phyloP scores from a whole-genome alignment of 1,140 invertebrate species.

The Diachasmimorpha longicaudata region DNA sequence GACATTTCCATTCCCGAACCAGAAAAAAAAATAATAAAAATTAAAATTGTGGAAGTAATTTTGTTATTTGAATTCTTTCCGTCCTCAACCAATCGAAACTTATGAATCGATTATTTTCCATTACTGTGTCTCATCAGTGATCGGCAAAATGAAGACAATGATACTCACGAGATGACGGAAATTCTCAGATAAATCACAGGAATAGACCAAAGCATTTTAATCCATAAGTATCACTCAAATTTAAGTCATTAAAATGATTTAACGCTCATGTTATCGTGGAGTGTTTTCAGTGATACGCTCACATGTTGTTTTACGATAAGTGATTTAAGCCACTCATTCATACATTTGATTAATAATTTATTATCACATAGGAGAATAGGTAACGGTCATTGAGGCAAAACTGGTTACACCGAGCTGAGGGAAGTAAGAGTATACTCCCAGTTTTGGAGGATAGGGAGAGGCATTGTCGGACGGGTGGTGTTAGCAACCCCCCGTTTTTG shows the following conservation, averaged over 20 bases:
- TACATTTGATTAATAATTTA: not conserved
- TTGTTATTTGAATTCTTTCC: too few relatives aligned
- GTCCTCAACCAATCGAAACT: too few relatives aligned
- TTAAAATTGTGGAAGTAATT: too few relatives aligned
- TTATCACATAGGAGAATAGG: not conserved
- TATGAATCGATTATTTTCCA: too few relatives aligned
- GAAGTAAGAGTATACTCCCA: not conserved
- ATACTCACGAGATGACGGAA: not conserved
- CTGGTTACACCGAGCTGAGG: not conserved
- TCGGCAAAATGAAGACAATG: too few relatives aligned
- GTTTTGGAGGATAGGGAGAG: not conserved
- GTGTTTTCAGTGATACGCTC: not conserved
- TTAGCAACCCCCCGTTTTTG: conserved; percentile 10
- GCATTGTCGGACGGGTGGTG: not conserved
- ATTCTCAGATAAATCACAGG: not conserved
- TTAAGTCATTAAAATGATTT: not conserved
- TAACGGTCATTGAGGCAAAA: not conserved
- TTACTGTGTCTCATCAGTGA: too few relatives aligned
- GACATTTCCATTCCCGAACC: too few relatives aligned
- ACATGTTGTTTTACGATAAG: not conserved
- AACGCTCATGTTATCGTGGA: not conserved
- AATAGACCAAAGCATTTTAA: not conserved
- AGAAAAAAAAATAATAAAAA: too few relatives aligned
- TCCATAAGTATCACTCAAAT: not conserved
- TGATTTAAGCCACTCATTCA: not conserved